Conservation (phyloP, 1,140 invertebrate species). For the Glossosoma conforme region DNA sequence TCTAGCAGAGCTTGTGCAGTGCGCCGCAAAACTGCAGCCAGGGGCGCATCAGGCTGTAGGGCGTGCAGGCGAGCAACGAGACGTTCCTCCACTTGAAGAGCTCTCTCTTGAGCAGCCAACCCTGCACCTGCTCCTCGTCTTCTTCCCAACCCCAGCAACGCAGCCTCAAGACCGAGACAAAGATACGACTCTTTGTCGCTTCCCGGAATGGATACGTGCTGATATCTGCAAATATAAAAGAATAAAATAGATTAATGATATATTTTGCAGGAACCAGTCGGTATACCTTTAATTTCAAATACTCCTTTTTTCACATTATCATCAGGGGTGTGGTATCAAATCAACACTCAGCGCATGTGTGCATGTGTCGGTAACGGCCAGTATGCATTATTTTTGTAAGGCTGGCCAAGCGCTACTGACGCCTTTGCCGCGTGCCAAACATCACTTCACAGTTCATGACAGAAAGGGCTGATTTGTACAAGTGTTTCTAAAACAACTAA, state of each 20-base stretch:
- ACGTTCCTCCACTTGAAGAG: constrained; percentile 66
- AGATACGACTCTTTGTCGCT: constrained; percentile 73
- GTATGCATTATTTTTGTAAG: too few species aligned
- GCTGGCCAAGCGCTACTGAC: too few species aligned
- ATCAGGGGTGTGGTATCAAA: too few species aligned
- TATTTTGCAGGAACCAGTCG: background rate
- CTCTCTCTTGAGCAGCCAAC: constrained; percentile 65
- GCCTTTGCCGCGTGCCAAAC: too few species aligned
- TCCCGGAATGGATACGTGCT: constrained; percentile 68
- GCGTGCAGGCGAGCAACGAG: constrained; percentile 70
- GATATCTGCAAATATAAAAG: constrained; percentile 47
- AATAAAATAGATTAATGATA: background rate
- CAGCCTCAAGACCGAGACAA: constrained; percentile 59
- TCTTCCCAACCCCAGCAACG: constrained; percentile 67
- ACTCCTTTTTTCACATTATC: too few species aligned
- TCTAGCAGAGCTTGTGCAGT: constrained; percentile 60
- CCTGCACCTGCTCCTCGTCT: constrained; percentile 74
- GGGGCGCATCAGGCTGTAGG: constrained; percentile 67
- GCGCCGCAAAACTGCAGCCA: constrained; percentile 56
- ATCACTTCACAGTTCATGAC: too few species aligned
- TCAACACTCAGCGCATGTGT: too few species aligned
- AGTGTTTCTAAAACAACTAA: too few species aligned
- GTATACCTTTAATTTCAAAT: background rate
- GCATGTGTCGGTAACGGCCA: too few species aligned
- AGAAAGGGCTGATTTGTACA: too few species aligned